Base-by-base conservation (phyloP, 2,797 vertebrate genomes). In the Chanos chanos region DNA sequence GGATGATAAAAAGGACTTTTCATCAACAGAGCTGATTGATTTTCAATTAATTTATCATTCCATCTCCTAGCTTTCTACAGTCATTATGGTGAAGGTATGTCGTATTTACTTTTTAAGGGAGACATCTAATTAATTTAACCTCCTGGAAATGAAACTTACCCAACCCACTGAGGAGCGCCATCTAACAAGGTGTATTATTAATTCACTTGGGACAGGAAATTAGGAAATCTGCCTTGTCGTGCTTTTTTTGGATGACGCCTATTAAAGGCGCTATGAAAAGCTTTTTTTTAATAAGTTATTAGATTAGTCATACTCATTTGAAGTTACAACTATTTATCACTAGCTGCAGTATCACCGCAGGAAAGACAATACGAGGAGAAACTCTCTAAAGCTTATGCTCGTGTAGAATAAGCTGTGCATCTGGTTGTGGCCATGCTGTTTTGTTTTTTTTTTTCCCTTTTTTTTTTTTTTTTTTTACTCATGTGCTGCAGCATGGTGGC, bases 61-160 rank as follows among this genome's bases (percentile, higher is more conserved):
- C 27, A 51, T 57, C 58, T 43, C 61, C 53, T 72, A 27, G 63
- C 50, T 62, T 64, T 51, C 57, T 40, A 52, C 39, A 67, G 60
- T 67, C 73, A 74, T 74, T 69, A 64, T 47, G 51, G 9, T 65
- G 64, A 65, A 21, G 63, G 63, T 61, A 69, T 43, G 60, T 71
- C 68, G 72, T 73, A 72, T 78, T 68, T 71, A 69, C 70, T 63
- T 69, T 64, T 62, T 68, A 53, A 43, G 61, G 36, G 30, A 68
- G 74, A 73, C 71, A 66, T 71, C 61, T 64, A 71, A 68, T 76
- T 76, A 76, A 76, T 71, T 76, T 58, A 27, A 50, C 65, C 43
- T 60, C 62, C 68, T 68, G 68, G 70, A 76, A 73, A 76, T 70
- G 61, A 67, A 67, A 62, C 44, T 43, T 13, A 31, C 70, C 55